Conservation (phyloP, 2,888 invertebrate species). For the Margaritifera margaritifera region DNA sequence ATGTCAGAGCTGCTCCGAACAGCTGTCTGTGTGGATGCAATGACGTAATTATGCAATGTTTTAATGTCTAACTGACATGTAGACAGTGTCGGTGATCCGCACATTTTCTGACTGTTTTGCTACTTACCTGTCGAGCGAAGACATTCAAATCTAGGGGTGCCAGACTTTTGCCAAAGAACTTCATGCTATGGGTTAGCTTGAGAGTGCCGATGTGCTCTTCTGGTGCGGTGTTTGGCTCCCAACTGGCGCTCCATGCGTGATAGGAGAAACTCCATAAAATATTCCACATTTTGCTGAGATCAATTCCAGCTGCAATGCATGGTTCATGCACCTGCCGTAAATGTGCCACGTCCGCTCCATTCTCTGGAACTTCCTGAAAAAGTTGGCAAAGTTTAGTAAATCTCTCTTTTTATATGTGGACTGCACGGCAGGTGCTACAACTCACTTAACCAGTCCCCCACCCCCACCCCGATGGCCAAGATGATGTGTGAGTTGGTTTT, state of each 20-base stretch:
- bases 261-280: slow-evolving; percentile 74
- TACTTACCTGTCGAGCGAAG: slow-evolving; percentile 79
- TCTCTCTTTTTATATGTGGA: not conserved
- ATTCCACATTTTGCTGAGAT: slow-evolving; percentile 65
- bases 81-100: no score
- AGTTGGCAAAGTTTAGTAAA: not conserved
- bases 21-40: no score
- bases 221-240: slow-evolving; percentile 75
- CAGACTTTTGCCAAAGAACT: slow-evolving; percentile 77
- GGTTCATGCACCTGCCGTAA: slow-evolving; percentile 84
- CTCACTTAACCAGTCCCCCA: no score
- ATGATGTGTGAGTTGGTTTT: not conserved
- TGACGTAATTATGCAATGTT: no score
- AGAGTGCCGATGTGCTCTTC: slow-evolving; percentile 80
- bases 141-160: slow-evolving; percentile 79
- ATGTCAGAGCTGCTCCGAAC: no score
- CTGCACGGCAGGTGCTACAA: no score
- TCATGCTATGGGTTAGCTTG: slow-evolving; percentile 79
- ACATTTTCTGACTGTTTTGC: no score
- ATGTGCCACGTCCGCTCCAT: slow-evolving; percentile 90
- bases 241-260: slow-evolving; percentile 80
- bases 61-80: no score
- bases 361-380: slow-evolving; percentile 88
- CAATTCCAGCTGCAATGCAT: slow-evolving; percentile 75
- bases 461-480: not conserved